phyloP scores from a whole-genome alignment of 2,797 vertebrate species.

The Coranthus polyacanthus region DNA sequence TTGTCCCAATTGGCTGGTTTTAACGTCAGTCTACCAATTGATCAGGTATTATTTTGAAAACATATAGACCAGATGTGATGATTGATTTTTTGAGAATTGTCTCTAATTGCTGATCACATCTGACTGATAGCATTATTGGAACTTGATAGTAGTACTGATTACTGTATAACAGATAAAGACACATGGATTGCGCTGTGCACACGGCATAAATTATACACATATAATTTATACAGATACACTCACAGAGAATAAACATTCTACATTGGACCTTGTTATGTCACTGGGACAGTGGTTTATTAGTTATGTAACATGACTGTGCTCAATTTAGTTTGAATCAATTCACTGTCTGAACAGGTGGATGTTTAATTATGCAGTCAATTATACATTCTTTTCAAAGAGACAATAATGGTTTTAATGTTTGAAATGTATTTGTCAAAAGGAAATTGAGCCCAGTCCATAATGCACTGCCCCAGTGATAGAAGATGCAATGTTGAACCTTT shows the following conservation, averaged over 20 bases:
- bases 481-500: conserved; percentile 71
- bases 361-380: neutral
- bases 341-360: neutral
- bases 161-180: conserved; percentile 88
- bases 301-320: conserved; percentile 19
- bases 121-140: conserved; percentile 53
- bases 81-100: conserved; percentile 41
- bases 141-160: conserved; percentile 66
- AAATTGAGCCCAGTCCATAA: conserved; percentile 39
- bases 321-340: conserved; percentile 36
- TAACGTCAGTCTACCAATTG: conserved; percentile 19
- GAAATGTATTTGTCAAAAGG: conserved; percentile 31
- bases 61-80: conserved; percentile 62
- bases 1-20: conserved; percentile 63
- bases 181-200: conserved; percentile 90
- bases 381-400: neutral
- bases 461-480: conserved; percentile 62
- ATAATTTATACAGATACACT: conserved; percentile 87
- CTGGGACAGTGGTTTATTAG: conserved; percentile 51
- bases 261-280: conserved; percentile 69
- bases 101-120: conserved; percentile 59
- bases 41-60: conserved; percentile 40
- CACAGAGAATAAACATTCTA: conserved; percentile 65
- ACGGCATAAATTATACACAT: conserved; percentile 88
- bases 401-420: too few species aligned